Evolutionary conservation across 2,888 invertebrate genomes (phyloP).

Genomic region (Rhabditoides inermis): DNA sequence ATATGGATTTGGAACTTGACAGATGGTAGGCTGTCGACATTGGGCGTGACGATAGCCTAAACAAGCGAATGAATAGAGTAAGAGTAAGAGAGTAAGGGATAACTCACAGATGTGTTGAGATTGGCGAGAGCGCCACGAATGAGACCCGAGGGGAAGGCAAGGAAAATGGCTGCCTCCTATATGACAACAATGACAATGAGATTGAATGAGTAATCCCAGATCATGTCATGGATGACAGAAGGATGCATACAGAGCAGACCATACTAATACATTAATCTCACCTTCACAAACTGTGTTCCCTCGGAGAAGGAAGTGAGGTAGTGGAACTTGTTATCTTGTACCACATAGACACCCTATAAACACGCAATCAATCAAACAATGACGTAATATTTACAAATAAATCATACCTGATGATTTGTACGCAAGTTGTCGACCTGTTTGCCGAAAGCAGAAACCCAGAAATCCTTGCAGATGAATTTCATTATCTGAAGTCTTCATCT

Average conservation of each 20-base stretch:
- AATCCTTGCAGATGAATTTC: constrained; percentile 97
- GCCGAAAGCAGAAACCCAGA: constrained; percentile 93
- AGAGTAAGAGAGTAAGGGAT: not conserved
- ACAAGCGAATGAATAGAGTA: not conserved
- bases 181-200: constrained; percentile 59
- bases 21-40: constrained; percentile 42
- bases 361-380: not conserved
- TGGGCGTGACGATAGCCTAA: constrained; percentile 76
- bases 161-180: constrained; percentile 49
- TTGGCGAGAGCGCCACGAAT: constrained; percentile 88
- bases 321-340: constrained; percentile 88
- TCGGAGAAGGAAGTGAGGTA: constrained; percentile 79
- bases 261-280: no score
- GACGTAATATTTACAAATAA: not conserved
- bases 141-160: constrained; percentile 90
- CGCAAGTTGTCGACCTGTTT: constrained; percentile 94
- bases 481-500: constrained; percentile 61
- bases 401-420: constrained; percentile 75
- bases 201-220: not conserved
- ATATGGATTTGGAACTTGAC: constrained; percentile 50
- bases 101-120: constrained; percentile 63
- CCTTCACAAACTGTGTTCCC: constrained; percentile 80
- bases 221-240: no score
- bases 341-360: constrained; percentile 80
- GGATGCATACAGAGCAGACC: no score